Base-by-base conservation (phyloP, 1,140 invertebrate genomes). In the Eriocheir sinensis region DNA sequence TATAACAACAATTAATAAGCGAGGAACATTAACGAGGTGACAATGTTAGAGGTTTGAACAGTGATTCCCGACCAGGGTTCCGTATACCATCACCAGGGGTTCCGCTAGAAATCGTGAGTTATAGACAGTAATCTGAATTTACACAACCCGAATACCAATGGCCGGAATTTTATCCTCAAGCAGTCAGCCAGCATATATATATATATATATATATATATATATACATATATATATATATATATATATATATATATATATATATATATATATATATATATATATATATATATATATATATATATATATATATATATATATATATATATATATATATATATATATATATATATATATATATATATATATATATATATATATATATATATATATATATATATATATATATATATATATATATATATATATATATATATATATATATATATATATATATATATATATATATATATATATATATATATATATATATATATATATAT, bases 191-290 rank as follows among this genome's bases (percentile, higher is more conserved):
- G 32, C 32, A 85, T 85, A 85, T 85, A 85, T 85, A 85, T 85
- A 85, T 85, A 85, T 85, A 85, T 34, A 85, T 85, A 85, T 85
- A 85, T 85, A 85, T 85, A 85, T 85, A 85, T 85, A 85, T 34
- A 85, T 85, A 85, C 34, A 85, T 85, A n/a, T n/a, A n/a, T n/a
- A n/a, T n/a, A n/a, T n/a, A n/a, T n/a, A n/a, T n/a, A n/a, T n/a
- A n/a, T n/a, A n/a, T n/a, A n/a, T 85, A 85, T 21, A 85, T 85
- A 85, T 85, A 15, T 15, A 85, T 85, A 34, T 85, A 15, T 85
- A 85, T 34, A 34, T 15, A 15, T 85, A 34, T 85, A 34, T 85
- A 34, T 85, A 34, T 85, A 34, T 85, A 85, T 85, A 34, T 21
- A 15, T 85, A 34, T 21, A 15, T 34, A 34, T 85, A 85, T 34